Conservation (phyloP, 2,797 vertebrate species). For the Myripristis jacobus region DNA sequence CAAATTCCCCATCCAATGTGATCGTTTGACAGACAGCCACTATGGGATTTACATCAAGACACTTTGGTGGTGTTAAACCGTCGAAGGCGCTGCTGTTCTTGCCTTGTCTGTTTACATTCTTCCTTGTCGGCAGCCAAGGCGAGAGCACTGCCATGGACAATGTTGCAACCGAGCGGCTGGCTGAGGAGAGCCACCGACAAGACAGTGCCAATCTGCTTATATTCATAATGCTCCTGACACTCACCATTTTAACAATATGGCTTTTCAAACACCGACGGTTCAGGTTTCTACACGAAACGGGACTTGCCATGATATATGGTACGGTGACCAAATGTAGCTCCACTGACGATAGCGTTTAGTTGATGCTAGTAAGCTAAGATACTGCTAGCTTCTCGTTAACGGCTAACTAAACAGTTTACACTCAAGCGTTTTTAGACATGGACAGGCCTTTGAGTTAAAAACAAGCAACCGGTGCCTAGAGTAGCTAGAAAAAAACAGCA, state of each 20-base stretch:
- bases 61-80: not conserved
- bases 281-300: constrained; percentile 90
- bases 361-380: constrained; percentile 34
- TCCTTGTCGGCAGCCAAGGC: constrained; percentile 65
- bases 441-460: too few relatives aligned
- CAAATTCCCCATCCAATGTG: constrained; percentile 50
- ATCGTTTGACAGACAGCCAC: constrained; percentile 31
- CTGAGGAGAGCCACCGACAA: constrained; percentile 90
- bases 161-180: constrained; percentile 91
- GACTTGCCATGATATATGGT: constrained; percentile 95
- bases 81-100: constrained; percentile 40
- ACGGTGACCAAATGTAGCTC: constrained; percentile 39
- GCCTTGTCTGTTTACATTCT: constrained; percentile 56
- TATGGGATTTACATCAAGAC: constrained; percentile 47
- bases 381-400: constrained; percentile 27
- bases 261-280: constrained; percentile 91
- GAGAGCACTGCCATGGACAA: constrained; percentile 86
- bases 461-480: too few relatives aligned
- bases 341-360: not conserved
- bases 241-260: constrained; percentile 94
- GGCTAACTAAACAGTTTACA: too few relatives aligned
- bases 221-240: constrained; percentile 90
- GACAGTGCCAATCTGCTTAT: constrained; percentile 92
- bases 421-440: too few relatives aligned
- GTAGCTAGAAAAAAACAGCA: too few relatives aligned